A percentile compares a stretch with the other conserved stretches of the same genome.
Evolutionary conservation across 92 coral and sea anemone species (phyloP).

Genomic region (Plumapathes pennacea): DNA sequence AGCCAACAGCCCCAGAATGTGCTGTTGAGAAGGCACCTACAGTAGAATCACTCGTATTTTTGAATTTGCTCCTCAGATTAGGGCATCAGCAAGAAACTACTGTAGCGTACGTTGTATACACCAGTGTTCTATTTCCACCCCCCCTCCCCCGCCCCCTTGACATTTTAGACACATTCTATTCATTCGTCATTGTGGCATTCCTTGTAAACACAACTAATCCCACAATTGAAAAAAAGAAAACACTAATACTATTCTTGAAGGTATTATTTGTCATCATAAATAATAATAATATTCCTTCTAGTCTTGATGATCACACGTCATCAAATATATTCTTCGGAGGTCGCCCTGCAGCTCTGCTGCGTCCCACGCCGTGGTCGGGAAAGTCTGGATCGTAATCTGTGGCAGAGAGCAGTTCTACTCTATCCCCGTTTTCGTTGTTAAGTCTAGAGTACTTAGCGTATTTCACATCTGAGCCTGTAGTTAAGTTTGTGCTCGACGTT

Average conservation of each 20-base stretch:
- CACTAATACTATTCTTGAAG: not conserved
- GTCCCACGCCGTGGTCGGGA: slow-evolving; percentile 47
- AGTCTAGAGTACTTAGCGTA: slow-evolving; percentile 73
- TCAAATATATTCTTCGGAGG: slow-evolving; percentile 96
- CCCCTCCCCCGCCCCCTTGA: no score
- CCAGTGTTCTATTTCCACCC: no score
- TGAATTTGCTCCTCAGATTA: no score
- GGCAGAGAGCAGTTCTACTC: slow-evolving; percentile 86
- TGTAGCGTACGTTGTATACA: no score
- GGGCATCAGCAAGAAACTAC: no score
- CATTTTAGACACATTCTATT: no score
- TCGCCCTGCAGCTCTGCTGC: slow-evolving; percentile 51
- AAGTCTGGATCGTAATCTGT: slow-evolving; percentile 75
- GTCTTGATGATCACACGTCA: slow-evolving; percentile 61
- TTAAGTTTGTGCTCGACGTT: slow-evolving; percentile 75
- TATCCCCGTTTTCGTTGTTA: slow-evolving; percentile 74
- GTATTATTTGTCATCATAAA: not conserved
- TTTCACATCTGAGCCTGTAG: slow-evolving; percentile 60
- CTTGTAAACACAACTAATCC: no score
- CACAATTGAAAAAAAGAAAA: not conserved
- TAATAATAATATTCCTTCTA: not conserved
- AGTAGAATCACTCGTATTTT: no score
- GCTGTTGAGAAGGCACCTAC: no score
- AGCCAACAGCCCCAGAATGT: no score
- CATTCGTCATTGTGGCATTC: no score